Evolutionary conservation across 2,797 vertebrate species (phyloP).

Genomic region (Rhinophrynus dorsalis): DNA sequence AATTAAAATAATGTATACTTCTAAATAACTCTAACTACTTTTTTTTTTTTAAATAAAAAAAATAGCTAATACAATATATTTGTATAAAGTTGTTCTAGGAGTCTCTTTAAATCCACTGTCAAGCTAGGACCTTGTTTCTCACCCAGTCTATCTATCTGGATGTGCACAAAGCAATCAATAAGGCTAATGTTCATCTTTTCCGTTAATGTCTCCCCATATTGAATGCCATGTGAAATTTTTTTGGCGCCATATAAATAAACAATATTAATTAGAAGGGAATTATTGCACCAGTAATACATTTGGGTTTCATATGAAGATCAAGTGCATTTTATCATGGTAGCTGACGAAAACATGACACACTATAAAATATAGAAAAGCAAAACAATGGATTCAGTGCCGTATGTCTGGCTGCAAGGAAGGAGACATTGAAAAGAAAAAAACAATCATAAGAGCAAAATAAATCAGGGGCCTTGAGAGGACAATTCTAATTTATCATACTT

Average conservation of each 20-base stretch:
- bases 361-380: conserved; percentile 26
- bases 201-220: conserved; percentile 36
- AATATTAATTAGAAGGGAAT: conserved; percentile 46
- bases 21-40: too few relatives aligned
- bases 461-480: conserved; percentile 24
- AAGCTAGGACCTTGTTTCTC: conserved; percentile 10
- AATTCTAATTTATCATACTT: conserved; percentile 44
- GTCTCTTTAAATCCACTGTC: background rate
- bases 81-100: too few relatives aligned
- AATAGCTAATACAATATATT: too few relatives aligned
- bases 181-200: conserved; percentile 42
- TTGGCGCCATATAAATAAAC: conserved; percentile 46
- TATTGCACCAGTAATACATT: conserved; percentile 35
- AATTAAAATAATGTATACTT: too few relatives aligned
- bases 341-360: conserved; percentile 24
- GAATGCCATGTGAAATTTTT: conserved; percentile 36
- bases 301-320: conserved; percentile 25
- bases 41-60: too few relatives aligned
- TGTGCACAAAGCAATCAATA: conserved; percentile 40
- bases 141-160: conserved; percentile 23
- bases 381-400: conserved; percentile 19
- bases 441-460: conserved; percentile 40
- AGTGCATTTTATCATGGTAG: conserved; percentile 24
- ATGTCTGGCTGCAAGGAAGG: conserved; percentile 36
- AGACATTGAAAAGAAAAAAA: conserved; percentile 27